Conservation (phyloP, 2,888 invertebrate species). For the Phasia obesa region DNA sequence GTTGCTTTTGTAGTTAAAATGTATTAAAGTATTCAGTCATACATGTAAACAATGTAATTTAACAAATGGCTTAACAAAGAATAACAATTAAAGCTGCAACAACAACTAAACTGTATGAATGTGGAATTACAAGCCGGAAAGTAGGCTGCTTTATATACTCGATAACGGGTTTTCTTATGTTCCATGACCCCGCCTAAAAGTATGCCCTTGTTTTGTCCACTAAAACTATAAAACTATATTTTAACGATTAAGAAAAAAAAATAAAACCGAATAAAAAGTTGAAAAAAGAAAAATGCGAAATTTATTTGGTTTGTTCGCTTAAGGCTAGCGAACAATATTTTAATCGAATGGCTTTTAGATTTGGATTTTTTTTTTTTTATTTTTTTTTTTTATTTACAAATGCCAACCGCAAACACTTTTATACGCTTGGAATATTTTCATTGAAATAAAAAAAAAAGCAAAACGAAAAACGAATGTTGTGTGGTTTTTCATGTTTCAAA, state of each 20-base stretch:
- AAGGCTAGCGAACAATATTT: conserved; percentile 27
- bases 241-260: neutral
- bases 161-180: neutral
- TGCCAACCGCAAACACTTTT: conserved; percentile 20
- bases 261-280: neutral
- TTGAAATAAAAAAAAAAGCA: neutral
- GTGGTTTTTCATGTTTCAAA: conserved; percentile 13
- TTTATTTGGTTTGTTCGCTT: conserved; percentile 25
- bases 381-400: neutral
- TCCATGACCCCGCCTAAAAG: conserved; percentile 42
- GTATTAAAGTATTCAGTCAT: conserved; percentile 25
- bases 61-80: conserved; percentile 49
- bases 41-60: conserved; percentile 57
- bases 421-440: conserved; percentile 42
- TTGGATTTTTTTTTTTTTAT: neutral
- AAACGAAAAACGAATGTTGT: neutral
- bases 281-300: neutral
- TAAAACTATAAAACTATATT: neutral
- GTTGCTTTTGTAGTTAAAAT: conserved; percentile 4
- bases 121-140: neutral
- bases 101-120: conserved; percentile 3
- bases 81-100: conserved; percentile 42
- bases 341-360: conserved; percentile 51
- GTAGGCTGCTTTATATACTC: neutral
- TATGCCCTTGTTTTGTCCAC: conserved; percentile 27